Base-by-base conservation (phyloP, 2,113 vertebrate genomes). In the Falcunculus frontatus region DNA sequence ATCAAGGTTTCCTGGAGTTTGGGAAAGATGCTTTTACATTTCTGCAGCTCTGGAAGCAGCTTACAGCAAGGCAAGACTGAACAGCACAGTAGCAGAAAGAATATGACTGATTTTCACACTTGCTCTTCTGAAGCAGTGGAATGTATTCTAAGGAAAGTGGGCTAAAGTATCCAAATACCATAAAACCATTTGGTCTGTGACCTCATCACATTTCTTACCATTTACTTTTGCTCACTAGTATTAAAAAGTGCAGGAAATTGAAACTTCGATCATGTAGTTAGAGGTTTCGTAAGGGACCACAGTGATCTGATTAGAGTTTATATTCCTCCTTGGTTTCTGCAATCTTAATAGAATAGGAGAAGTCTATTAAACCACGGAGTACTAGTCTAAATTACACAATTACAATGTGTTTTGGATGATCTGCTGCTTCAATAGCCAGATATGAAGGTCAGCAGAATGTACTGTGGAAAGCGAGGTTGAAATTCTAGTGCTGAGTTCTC, bases 171-270 rank as follows among this genome's bases (percentile, higher is more conserved):
- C 50, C 50, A 52, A 93, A n/a, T 35, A 41, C 16, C 12, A 22
- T 70, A 55, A 74, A 83, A 42, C 47, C 13, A 30, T 59, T 82
- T 85, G 18, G 13, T 76, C 20, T 46, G 4, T 52, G 41, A 52
- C 26, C 33, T 95, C 20, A 29, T 64, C 42, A 13, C 11, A 16
- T 53, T 32, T 81, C 21, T 90, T 84, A 25, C 26, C 16, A 37
- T 64, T 84, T 86, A 42, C 76, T 73, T 92, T 80, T 49, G 37
- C 35, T 88, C 68, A 77, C 57, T 50, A 41, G 39, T 93, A 90
- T 90, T 86, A 72, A 92, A 64, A 87, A 78, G 73, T 89, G 59
- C 83, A 95, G 93, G 96, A 97, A 97, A 89, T 72, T 73, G 96
- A 96, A 95, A 94, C 93, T 86, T 84, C 29, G 18, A 79, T 80